A percentile compares a stretch with the other conserved stretches of the same genome.
Evolutionary conservation across 2,888 invertebrate species (phyloP).

Genomic region (Cephus pygmeus): DNA sequence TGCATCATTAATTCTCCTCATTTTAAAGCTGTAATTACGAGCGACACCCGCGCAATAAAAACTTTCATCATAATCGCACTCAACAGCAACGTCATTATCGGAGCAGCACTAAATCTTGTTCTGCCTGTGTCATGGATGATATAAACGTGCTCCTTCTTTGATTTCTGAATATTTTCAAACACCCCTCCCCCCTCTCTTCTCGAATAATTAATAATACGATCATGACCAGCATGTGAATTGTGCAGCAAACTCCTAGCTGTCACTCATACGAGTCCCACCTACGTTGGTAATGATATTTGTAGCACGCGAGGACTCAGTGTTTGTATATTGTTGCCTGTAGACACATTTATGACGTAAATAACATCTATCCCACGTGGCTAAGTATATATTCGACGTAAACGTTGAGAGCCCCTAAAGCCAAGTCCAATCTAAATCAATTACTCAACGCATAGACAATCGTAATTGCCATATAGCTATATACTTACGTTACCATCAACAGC

Average conservation of each 20-base stretch:
- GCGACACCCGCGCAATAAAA: conserved; percentile 3
- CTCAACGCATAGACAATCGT: conserved; percentile 45
- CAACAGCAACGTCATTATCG: not conserved
- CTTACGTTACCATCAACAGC: conserved; percentile 22
- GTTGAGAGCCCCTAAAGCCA: conserved; percentile 28
- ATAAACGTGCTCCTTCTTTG: not conserved
- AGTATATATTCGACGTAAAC: not conserved
- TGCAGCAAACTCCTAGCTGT: not conserved
- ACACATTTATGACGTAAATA: not conserved
- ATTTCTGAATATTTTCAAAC: not conserved
- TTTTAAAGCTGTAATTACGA: not conserved
- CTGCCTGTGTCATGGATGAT: not conserved
- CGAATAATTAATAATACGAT: conserved; percentile 15
- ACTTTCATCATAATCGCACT: conserved; percentile 4
- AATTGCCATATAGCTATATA: conserved; percentile 37
- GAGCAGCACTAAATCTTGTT: not conserved
- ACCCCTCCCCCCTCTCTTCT: not conserved
- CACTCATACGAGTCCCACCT: not conserved
- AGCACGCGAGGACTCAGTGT: not conserved
- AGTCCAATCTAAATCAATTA: conserved; percentile 45
- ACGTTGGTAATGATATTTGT: not conserved
- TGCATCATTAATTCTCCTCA: not conserved
- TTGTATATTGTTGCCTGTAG: not conserved
- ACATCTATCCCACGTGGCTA: conserved; percentile 3
- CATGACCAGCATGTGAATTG: conserved; percentile 3